Evolutionary conservation across 1,140 invertebrate species (phyloP), one percentile per base, ranked within the genome.

Genomic region (Danaus melanippus): DNA sequence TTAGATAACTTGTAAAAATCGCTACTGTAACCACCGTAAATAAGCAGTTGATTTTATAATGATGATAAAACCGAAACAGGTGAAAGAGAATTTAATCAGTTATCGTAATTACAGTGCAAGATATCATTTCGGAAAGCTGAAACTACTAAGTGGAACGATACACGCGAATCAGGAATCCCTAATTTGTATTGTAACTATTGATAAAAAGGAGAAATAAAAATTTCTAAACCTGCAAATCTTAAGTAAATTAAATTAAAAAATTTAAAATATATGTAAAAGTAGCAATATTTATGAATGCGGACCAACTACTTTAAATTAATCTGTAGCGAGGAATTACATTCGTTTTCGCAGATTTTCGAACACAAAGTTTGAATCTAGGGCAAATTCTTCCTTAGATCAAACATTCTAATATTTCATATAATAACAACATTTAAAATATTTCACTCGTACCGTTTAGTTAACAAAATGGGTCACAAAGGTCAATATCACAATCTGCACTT

Each of bases 81-180:
- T 72, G 70, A 64, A 66, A 61, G 50, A 61, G 60, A 62, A 69
- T 60, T 66, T 61, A 62, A 62, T 64, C 64, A 66, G 55, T 63
- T 50, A 44, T 61, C 50, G 52, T 56, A 61, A 72, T 72, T 66
- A 68, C 51, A 57, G 54, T 60, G 50, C 56, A 64, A 60, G 65
- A 67, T 72, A 69, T 70, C 56, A 74, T 73, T 75, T 69, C 66
- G 65, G 63, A 71, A 72, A 71, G 64, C 67, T 71, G 66, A 49
- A 57, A 52, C 59, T 57, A 68, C 52, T 64, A 65, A 74, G 58
- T 65, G 62, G 62, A 65, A 54, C 52, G 64, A 53, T 32, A 40
- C 67, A 72, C 68, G 66, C 67, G 68, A 70, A 52, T 50, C 46
- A 11, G 56, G 41, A 54, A 42, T 59, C 12, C 57, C 46, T 59